Conservation (phyloP, 2,888 invertebrate genomes). For the Pristionchus exspectatus region DNA sequence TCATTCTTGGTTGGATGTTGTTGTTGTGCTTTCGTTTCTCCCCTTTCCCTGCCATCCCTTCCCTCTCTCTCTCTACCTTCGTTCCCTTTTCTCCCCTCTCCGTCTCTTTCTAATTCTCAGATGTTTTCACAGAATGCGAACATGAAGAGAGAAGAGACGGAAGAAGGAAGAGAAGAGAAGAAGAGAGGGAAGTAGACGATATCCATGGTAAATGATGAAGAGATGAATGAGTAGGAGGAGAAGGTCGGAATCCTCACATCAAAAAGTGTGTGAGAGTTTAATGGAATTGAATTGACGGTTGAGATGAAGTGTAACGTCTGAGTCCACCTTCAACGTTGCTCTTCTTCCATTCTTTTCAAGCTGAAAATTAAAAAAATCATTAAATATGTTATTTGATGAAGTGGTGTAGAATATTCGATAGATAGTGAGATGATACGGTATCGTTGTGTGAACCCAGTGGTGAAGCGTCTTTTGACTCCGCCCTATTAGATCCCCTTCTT, state of each 20-base stretch:
- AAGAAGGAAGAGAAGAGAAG: constrained; percentile 30
- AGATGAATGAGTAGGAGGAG: background rate
- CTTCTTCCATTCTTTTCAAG: constrained; percentile 52
- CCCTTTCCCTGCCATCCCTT: background rate
- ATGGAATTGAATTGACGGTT: background rate
- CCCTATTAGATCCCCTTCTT: background rate
- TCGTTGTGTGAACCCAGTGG: background rate
- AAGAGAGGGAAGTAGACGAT: constrained; percentile 3
- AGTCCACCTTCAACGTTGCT: background rate
- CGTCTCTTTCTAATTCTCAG: constrained; percentile 34
- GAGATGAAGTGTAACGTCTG: constrained; percentile 7
- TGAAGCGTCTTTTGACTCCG: background rate
- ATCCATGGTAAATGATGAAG: background rate
- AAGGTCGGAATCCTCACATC: background rate
- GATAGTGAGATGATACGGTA: background rate
- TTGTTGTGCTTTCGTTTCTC: constrained; percentile 14
- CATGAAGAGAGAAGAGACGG: constrained; percentile 3
- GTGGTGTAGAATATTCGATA: constrained; percentile 37
- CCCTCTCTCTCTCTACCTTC: background rate
- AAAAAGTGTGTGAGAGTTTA: background rate
- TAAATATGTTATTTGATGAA: background rate
- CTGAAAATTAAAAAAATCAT: background rate
- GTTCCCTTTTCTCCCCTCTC: background rate
- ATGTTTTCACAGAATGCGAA: constrained; percentile 34
- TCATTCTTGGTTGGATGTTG: background rate